Evolutionary conservation across 2,888 invertebrate species (phyloP), one percentile per base, ranked within the genome.

Genomic region (Brachynemurus nebulosus): DNA sequence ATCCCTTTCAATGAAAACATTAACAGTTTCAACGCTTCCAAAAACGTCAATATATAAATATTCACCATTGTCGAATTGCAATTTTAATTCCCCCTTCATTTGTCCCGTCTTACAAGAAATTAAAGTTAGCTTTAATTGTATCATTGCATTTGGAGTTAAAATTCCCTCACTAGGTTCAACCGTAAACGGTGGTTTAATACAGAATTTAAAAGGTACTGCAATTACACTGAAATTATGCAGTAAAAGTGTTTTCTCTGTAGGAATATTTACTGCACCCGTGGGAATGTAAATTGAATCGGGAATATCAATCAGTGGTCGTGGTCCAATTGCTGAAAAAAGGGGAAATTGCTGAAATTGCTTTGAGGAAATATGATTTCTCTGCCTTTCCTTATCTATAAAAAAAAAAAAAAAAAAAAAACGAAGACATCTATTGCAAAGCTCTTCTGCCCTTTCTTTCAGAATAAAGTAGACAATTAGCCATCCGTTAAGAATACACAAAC

Each of bases 281-380:
- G 69, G 67, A 47, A 77, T 57, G 30, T 60, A 58, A 18, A 78
- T 65, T 12, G 59, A 54, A 59, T 78, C 78, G 1, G 77, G 76
- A 48, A 78, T 69, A 54, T 74, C 71, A 4, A 78, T 57, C 11
- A 77, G 55, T 1, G 74, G 70, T 48, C 76, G 57, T 2, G 73
- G 67, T 18, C 73, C 72, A 35, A 77, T 62, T 4, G 69, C 75
- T 65, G 55, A 17, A n/a, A 18, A n/a, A 11, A 17, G n/a, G 14
- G 3, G n/a, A 18, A n/a, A n/a, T n/a, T n/a, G n/a, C n/a, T n/a
- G n/a, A n/a, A n/a, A n/a, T n/a, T n/a, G n/a, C n/a, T n/a, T n/a
- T n/a, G n/a, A n/a, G n/a, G n/a, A n/a, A n/a, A n/a, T n/a, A n/a
- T n/a, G n/a, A n/a, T n/a, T n/a, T n/a, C n/a, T n/a, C n/a, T n/a